Evolutionary conservation across 37 sponge, comb jelly and placozoan genomes (phyloP), one percentile per base, ranked within the genome.

Genomic region (Cladorhizidae sp.): DNA sequence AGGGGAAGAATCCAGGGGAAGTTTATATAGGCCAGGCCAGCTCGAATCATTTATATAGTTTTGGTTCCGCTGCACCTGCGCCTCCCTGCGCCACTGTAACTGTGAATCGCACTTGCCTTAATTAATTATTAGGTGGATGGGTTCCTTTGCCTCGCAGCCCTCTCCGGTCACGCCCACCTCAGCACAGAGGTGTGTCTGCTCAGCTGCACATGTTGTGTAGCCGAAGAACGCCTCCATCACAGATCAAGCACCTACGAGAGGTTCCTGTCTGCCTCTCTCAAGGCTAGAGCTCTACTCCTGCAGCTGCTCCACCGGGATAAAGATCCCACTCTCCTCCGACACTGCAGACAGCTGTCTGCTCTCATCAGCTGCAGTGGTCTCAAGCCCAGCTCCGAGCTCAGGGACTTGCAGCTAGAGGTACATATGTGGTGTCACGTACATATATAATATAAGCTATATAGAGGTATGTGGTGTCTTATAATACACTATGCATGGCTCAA

Each of bases 351-450:
- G 57, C 75, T 94, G 61, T 81, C 86, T 20, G 83, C 65, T 7
- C 70, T 94, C 3, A 38, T 94, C 23, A 25, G 57, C 36, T 32
- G 64, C 72, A 81, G 82, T 77, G 79, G 80, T 3, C 75, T 94
- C 62, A 54, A 70, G 9, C 23, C 82, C 31, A 78, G 74, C 26
- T 67, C 75, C 2, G 29, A 80, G 14, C 77, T 94, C 37, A 88
- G 86, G 40, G 83, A 83, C 17, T n/a, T 94, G 57, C 91, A 94
- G 73, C 68, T 94, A 86, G 72, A 90, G 75, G 91, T 90, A 62
- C 67, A 79, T 76, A 41, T 21, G 25, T n/a, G n/a, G n/a, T n/a
- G n/a, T n/a, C n/a, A n/a, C n/a, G n/a, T n/a, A n/a, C n/a, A n/a
- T n/a, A n/a, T n/a, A n/a, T n/a, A n/a, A n/a, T n/a, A n/a, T n/a